phyloP scores from a whole-genome alignment of 2,888 invertebrate species.

The Campoletis raptor region DNA sequence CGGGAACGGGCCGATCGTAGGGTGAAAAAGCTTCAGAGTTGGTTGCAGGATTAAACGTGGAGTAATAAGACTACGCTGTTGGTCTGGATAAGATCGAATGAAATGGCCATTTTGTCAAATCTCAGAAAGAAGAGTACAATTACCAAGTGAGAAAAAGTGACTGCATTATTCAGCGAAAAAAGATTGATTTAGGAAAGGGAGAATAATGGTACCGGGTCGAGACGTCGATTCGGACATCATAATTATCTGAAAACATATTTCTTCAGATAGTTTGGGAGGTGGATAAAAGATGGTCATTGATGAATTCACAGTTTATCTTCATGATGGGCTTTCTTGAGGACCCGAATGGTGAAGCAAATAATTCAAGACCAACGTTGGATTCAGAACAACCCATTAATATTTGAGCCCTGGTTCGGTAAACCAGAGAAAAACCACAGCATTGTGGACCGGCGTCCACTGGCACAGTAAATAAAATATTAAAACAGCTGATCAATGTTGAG shows the following conservation, averaged over 20 bases:
- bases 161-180: not conserved
- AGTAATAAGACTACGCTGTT: slow-evolving; percentile 5
- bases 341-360: not conserved
- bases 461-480: not conserved
- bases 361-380: not conserved
- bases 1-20: not conserved
- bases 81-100: slow-evolving; percentile 16
- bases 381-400: not conserved
- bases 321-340: not conserved
- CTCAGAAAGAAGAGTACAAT: not conserved
- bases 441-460: not conserved
- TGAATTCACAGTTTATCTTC: not conserved
- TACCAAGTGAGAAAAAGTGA: not conserved
- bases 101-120: slow-evolving; percentile 44
- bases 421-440: not conserved
- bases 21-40: not conserved
- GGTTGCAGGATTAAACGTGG: not conserved
- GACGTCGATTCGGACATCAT: not conserved
- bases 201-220: not conserved
- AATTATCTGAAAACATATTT: not conserved
- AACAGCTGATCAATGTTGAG: not conserved
- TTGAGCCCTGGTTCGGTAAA: not conserved
- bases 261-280: not conserved
- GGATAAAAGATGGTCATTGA: not conserved
- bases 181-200: not conserved